phyloP scores from a whole-genome alignment of 2,113 vertebrate genomes.

The Ascaphus truei region DNA sequence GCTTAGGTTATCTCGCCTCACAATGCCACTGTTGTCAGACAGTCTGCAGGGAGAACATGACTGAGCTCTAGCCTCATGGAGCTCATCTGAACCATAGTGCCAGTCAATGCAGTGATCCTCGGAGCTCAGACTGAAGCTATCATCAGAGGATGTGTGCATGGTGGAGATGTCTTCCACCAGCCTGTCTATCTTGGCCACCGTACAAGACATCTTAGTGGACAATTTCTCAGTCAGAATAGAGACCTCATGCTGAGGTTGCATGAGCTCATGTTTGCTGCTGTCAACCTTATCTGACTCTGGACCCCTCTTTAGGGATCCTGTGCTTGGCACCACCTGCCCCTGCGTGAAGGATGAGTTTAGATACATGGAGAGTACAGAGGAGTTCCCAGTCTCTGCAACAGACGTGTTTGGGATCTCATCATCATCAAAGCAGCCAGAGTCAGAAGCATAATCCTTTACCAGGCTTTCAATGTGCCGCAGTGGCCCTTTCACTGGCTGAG shows the following conservation, averaged over 20 bases:
- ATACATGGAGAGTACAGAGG: conserved; percentile 85
- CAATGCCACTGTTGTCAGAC: conserved; percentile 65
- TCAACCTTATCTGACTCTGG: conserved; percentile 71
- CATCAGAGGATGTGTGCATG: conserved; percentile 90
- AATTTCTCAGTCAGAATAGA: conserved; percentile 76
- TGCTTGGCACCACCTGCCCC: conserved; percentile 69
- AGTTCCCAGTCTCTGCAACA: conserved; percentile 70
- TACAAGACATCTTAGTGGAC: conserved; percentile 85
- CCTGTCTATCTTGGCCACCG: conserved; percentile 89
- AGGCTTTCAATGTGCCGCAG: conserved; percentile 84
- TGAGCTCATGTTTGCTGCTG: conserved; percentile 56
- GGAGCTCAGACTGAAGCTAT: conserved; percentile 93
- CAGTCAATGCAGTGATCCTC: conserved; percentile 88
- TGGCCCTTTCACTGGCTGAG: conserved; percentile 71
- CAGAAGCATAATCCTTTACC: conserved; percentile 90
- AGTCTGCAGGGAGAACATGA: conserved; percentile 84
- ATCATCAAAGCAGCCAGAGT: conserved; percentile 93
- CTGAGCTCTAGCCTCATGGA: conserved; percentile 76
- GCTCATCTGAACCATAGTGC: conserved; percentile 78
- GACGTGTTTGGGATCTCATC: conserved; percentile 87
- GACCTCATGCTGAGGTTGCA: conserved; percentile 70
- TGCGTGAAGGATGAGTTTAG: conserved; percentile 86
- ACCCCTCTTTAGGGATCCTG: conserved; percentile 50
- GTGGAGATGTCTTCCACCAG: conserved; percentile 90
- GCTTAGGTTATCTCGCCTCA: conserved; percentile 65